These are phyloP conservation scores for Gastrophryne carolinensis DNA, from an alignment of 2,797 vertebrate genomes.

Conservation along the genomic window DNA sequence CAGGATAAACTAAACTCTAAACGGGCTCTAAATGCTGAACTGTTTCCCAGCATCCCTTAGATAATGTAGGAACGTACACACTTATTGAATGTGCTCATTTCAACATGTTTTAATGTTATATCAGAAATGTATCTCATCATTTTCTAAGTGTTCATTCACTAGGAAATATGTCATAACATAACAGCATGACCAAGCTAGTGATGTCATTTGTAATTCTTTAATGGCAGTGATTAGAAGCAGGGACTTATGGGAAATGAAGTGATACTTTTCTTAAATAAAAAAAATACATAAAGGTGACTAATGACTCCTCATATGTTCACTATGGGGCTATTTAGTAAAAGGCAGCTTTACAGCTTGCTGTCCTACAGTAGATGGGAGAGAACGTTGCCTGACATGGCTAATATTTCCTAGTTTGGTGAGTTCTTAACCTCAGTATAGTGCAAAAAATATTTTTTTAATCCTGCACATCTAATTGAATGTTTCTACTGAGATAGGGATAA, in stretches of 20 bases:
- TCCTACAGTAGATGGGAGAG: too few species aligned
- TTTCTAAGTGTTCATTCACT: not conserved
- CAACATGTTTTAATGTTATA: not conserved
- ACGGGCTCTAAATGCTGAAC: not conserved
- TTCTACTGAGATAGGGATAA: too few species aligned
- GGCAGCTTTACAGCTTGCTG: too few species aligned
- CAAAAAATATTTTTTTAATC: too few species aligned
- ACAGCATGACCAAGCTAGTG: not conserved
- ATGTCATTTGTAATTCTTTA: not conserved
- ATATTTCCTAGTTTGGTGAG: too few species aligned
- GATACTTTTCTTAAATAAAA: not conserved
- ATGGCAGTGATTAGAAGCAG: not conserved
- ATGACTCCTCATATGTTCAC: too few species aligned
- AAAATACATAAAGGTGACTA: not conserved
- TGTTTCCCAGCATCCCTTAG: not conserved
- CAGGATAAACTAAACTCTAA: constrained; percentile 2
- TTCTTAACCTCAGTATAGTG: too few species aligned
- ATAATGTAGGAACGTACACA: not conserved
- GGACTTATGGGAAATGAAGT: not conserved
- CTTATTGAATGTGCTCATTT: not conserved
- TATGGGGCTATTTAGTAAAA: too few species aligned
- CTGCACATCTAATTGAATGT: too few species aligned
- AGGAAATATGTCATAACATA: not conserved
- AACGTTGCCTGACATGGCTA: too few species aligned
- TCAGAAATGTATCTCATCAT: not conserved